Evolutionary conservation across 2,888 invertebrate genomes (phyloP), one percentile per base, ranked within the genome.

Genomic region (Sthenelais limicola): DNA sequence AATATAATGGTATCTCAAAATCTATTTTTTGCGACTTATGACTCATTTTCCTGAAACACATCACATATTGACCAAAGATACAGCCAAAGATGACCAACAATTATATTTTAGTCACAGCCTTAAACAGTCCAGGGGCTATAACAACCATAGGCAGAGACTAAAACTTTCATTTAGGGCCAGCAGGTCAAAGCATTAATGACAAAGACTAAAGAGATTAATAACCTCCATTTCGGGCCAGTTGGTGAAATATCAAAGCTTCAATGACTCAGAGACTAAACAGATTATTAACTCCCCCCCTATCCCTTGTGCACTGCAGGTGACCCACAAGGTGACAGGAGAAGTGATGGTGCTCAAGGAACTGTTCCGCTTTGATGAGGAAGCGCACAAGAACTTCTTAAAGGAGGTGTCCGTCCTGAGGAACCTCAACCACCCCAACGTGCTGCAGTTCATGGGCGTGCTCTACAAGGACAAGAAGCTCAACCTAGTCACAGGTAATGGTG

Each of bases 341-440:
- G 93, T 96, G 54, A 97, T 97, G 96, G 97, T 97, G 80, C 91
- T 97, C 51, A 97, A 97, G 84, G 96, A 97, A 85, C 90, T 97
- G 72, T 94, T 96, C 89, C 90, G 95, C 71, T 94, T 97, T 28
- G 97, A 97, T 84, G 97, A 96, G 85, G 95, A 95, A 82, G 97
- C 97, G 0, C 96, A 97, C 87, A 92, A 93, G 82, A 96, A 94
- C 89, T 97, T 97, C 86, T 90, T 97, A 43, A 96, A 97, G 89
- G 97, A 97, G 92, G 97, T 97, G 80, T 97, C 97, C 2, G 96
- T 97, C 32, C 89, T 97, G 49, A 91, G 97, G 18, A 94, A 94
- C 54, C 90, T 97, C 76, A 92, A 93, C 81, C 97, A 97, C 89
- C 92, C 93, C 32, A 96, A 97, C 89, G 96, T 97, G 54, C 89